Percentiles rank a stretch among this genome's conserved stretches.
Evolutionary conservation across 2,888 invertebrate species (phyloP).

Genomic region (Synergus japonicus): DNA sequence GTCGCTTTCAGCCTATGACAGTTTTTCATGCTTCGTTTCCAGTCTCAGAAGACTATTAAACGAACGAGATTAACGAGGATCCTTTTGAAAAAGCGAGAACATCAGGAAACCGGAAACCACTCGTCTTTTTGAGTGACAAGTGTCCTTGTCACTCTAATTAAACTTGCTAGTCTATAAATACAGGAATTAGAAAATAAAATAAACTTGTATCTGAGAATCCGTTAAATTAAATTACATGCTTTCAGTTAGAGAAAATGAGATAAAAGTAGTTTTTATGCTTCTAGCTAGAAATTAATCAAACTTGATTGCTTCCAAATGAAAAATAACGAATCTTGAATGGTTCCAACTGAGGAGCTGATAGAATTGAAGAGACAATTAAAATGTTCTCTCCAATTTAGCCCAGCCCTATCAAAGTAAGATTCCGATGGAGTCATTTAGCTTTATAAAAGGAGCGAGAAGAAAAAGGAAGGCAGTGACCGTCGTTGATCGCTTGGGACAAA

Average conservation of each 20-base stretch:
- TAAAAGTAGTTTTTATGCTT: too few species aligned
- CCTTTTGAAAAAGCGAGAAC: conserved; percentile 4
- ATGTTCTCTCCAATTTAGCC: not conserved
- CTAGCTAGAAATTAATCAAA: too few species aligned
- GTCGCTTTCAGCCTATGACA: not conserved
- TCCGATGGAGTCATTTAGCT: not conserved
- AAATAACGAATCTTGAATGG: not conserved
- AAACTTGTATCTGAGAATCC: too few species aligned
- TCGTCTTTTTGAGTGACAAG: conserved; percentile 5
- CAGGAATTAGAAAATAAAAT: too few species aligned
- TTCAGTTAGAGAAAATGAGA: too few species aligned
- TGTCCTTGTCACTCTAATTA: conserved; percentile 11
- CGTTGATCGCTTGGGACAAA: conserved; percentile 42
- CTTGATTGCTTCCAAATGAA: too few species aligned
- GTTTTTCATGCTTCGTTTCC: conserved; percentile 10
- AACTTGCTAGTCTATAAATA: too few species aligned
- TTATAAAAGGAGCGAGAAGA: not conserved
- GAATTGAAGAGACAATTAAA: not conserved
- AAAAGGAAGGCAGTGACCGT: not conserved
- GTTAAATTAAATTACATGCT: too few species aligned
- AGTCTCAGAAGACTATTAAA: not conserved
- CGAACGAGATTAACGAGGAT: not conserved
- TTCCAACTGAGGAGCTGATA: not conserved
- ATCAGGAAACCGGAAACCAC: not conserved
- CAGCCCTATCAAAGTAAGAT: not conserved